Percentiles rank a stretch among this genome's conserved stretches.
Conservation (phyloP, 92 coral and sea anemone species). For the Umimayanthus kanabou region DNA sequence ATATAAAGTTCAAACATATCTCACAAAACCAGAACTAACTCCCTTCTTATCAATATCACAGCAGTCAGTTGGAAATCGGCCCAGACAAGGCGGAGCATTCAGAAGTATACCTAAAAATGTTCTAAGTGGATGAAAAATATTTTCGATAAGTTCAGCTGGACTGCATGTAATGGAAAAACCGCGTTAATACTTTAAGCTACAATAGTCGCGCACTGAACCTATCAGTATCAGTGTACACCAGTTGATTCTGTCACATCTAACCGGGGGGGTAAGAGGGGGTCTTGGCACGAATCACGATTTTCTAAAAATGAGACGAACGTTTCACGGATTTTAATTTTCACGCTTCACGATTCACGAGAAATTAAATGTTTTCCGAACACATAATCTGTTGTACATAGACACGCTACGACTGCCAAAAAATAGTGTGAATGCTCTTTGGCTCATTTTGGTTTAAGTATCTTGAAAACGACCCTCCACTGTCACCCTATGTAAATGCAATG, state of each 20-base stretch:
- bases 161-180: background rate
- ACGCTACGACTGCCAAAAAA: no score
- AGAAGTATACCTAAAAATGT: background rate
- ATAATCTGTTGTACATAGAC: no score
- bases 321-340: no score
- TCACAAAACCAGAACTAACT: background rate
- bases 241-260: background rate
- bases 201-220: background rate
- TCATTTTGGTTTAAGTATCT: no score
- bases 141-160: background rate
- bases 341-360: no score
- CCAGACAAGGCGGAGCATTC: conserved; percentile 5
- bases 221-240: background rate
- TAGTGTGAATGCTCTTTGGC: no score
- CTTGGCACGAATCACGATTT: no score
- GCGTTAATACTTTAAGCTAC: background rate
- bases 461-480: no score
- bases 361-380: no score
- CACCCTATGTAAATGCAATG: no score
- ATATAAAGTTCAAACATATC: background rate
- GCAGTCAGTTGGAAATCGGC: background rate
- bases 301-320: no score
- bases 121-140: background rate
- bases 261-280: no score
- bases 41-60: background rate